Percentiles rank a stretch among this genome's conserved stretches.
Evolutionary conservation across 92 coral and sea anemone species (phyloP).

Genomic region (Meandrina meandrites): DNA sequence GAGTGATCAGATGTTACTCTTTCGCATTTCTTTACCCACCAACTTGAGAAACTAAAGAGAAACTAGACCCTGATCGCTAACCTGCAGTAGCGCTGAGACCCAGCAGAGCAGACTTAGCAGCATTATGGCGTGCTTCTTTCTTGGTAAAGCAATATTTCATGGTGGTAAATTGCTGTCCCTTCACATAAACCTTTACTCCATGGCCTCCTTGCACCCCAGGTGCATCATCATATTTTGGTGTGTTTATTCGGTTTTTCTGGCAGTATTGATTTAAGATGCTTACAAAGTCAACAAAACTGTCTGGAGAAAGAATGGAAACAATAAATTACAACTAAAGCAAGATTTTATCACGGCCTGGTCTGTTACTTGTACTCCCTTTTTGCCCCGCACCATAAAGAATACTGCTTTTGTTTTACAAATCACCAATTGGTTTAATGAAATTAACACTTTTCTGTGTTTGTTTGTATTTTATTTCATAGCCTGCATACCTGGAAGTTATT

Average conservation of each 20-base stretch:
- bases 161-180: constrained; percentile 65
- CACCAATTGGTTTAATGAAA: too few relatives aligned
- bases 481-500: too few relatives aligned
- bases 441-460: too few relatives aligned
- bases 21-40: too few relatives aligned
- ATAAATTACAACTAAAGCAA: background rate
- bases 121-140: constrained; percentile 88
- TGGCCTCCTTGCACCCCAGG: constrained; percentile 83
- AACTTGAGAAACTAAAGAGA: background rate
- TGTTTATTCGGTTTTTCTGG: constrained; percentile 77
- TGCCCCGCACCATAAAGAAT: too few relatives aligned
- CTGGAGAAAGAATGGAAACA: constrained; percentile 33
- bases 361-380: too few relatives aligned
- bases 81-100: constrained; percentile 86
- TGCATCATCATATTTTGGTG: constrained; percentile 84
- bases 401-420: too few relatives aligned
- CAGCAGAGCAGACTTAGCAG: constrained; percentile 84
- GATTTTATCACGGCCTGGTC: too few relatives aligned
- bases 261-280: constrained; percentile 86
- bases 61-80: constrained; percentile 33
- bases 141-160: constrained; percentile 72
- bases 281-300: constrained; percentile 88
- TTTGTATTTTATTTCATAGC: too few relatives aligned
- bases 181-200: constrained; percentile 73
- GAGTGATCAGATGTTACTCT: background rate